Evolutionary conservation across 1,140 invertebrate species (phyloP).

Genomic region (Cepaea nemoralis): DNA sequence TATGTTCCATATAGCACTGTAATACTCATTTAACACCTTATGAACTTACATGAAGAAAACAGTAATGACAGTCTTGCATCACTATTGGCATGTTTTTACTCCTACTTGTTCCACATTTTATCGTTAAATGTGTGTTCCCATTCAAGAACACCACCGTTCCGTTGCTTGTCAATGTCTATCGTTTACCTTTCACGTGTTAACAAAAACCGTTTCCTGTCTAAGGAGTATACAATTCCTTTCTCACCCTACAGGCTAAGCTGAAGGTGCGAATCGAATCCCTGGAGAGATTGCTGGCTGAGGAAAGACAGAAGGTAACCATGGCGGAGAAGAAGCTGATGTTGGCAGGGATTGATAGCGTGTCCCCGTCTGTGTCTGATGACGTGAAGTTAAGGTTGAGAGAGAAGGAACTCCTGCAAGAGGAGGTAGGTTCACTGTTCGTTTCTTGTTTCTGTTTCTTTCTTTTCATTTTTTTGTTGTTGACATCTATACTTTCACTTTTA

Average conservation of each 20-base stretch:
- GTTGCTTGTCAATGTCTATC: too few species aligned
- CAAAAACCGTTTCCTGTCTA: too few species aligned
- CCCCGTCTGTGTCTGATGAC: conserved; percentile 65
- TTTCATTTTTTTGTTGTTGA: background rate
- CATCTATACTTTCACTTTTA: background rate
- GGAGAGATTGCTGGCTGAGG: conserved; percentile 67
- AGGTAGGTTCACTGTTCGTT: conserved; percentile 46
- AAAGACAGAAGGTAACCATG: conserved; percentile 62
- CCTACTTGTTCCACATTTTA: too few species aligned
- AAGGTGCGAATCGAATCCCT: conserved; percentile 65
- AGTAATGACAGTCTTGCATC: too few species aligned
- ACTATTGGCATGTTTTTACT: too few species aligned
- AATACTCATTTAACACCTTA: too few species aligned
- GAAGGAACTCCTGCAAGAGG: conserved; percentile 63
- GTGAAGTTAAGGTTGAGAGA: conserved; percentile 61
- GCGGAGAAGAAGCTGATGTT: conserved; percentile 61
- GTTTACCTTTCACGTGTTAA: too few species aligned
- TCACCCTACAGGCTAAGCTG: conserved; percentile 56
- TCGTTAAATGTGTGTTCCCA: too few species aligned
- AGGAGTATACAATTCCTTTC: too few species aligned
- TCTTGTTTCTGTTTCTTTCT: background rate
- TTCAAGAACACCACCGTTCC: too few species aligned
- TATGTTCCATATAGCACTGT: too few species aligned
- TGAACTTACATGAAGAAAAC: too few species aligned
- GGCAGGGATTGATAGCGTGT: conserved; percentile 51